Percentiles rank a stretch among this genome's conserved stretches.
These are phyloP conservation scores for Adelges cooleyi DNA, from an alignment of 1,140 invertebrate species.

Conservation along the genomic window DNA sequence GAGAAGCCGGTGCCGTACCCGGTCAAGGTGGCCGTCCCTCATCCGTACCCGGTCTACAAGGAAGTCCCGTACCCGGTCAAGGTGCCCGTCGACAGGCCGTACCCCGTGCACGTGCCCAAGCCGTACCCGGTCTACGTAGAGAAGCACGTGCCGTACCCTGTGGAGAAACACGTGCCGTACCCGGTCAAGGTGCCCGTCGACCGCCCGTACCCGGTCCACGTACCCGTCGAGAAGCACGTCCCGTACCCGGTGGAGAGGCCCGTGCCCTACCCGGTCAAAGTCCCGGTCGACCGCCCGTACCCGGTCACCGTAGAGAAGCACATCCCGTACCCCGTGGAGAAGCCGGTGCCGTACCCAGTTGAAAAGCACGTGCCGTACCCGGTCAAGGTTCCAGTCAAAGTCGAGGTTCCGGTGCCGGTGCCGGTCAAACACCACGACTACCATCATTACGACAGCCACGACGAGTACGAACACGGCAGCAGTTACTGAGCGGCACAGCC, in stretches of 20 bases:
- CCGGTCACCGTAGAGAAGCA: conserved; percentile 42
- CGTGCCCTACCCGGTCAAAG: conserved; percentile 55
- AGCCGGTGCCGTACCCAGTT: conserved; percentile 64
- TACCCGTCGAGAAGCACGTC: conserved; percentile 42
- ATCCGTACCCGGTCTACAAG: conserved; percentile 34
- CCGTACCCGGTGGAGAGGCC: conserved; percentile 46
- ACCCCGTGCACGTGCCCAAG: conserved; percentile 45
- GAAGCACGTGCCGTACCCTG: conserved; percentile 47
- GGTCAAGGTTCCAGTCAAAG: conserved; percentile 46
- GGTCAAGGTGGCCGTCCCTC: conserved; percentile 34
- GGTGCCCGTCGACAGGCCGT: conserved; percentile 47
- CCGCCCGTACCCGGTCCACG: conserved; percentile 49
- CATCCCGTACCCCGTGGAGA: conserved; percentile 47
- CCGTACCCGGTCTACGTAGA: conserved; percentile 38
- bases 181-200: conserved; percentile 58
- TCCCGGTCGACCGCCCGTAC: conserved; percentile 42
- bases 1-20: conserved; percentile 42
- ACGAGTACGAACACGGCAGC: conserved; percentile 15
- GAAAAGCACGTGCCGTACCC: conserved; percentile 47
- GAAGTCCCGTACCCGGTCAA: conserved; percentile 43
- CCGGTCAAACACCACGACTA: conserved; percentile 40
- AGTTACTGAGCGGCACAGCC: neutral
- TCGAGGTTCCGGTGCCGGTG: conserved; percentile 37
- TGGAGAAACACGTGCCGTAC: conserved; percentile 59
- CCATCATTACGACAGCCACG: neutral